Evolutionary conservation across 2,888 invertebrate species (phyloP).

Genomic region (Zele albiditarsus): DNA sequence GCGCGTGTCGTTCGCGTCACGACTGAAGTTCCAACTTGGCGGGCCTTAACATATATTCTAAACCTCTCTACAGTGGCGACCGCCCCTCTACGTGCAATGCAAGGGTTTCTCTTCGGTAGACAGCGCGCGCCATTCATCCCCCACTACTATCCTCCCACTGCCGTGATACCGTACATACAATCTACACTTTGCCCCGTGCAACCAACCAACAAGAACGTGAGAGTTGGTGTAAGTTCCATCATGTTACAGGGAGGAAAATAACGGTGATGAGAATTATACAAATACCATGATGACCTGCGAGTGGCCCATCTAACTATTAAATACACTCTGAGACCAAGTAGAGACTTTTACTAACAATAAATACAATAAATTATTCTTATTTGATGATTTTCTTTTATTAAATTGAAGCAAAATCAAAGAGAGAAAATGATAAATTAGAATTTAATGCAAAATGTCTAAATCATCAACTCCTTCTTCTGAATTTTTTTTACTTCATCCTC

Average conservation of each 20-base stretch:
- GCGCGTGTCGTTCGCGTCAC: slow-evolving; percentile 68
- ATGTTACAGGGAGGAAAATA: slow-evolving; percentile 21
- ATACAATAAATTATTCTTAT: background rate
- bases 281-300: slow-evolving; percentile 30
- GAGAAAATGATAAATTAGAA: too few species aligned
- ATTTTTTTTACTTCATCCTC: too few species aligned
- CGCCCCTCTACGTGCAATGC: slow-evolving; percentile 41
- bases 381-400: background rate
- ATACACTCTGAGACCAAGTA: background rate
- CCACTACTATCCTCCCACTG: slow-evolving; percentile 36
- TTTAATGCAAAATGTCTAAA: too few species aligned
- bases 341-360: slow-evolving; percentile 18
- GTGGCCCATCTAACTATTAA: slow-evolving; percentile 22
- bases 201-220: background rate
- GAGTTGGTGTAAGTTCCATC: background rate
- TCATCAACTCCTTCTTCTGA: too few species aligned
- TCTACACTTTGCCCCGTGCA: slow-evolving; percentile 47
- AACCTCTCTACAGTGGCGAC: slow-evolving; percentile 41
- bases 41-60: slow-evolving; percentile 63
- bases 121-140: slow-evolving; percentile 56
- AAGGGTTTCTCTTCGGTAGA: slow-evolving; percentile 50
- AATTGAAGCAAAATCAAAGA: too few species aligned
- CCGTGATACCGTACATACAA: slow-evolving; percentile 21
- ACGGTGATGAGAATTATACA: slow-evolving; percentile 35
- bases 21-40: slow-evolving; percentile 66